A percentile compares a stretch with the other conserved stretches of the same genome.
These are phyloP conservation scores for Semibalanus balanoides DNA, from an alignment of 1,140 invertebrate species.

Conservation along the genomic window DNA sequence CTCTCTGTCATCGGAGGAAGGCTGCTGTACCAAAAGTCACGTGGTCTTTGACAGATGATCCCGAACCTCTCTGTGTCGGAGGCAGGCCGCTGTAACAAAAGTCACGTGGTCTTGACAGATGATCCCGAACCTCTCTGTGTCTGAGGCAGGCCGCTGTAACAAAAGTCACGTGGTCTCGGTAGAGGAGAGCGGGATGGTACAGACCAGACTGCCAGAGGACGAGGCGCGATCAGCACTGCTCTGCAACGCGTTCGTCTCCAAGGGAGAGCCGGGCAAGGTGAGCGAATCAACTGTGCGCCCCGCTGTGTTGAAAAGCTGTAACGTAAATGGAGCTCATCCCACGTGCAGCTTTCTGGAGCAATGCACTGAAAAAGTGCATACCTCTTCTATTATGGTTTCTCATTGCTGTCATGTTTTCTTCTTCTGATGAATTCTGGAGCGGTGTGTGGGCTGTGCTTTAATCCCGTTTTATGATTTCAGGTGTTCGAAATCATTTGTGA, in stretches of 20 bases:
- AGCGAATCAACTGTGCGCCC: constrained; percentile 9
- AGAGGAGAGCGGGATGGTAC: constrained; percentile 38
- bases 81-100: constrained; percentile 9
- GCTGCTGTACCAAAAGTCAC: constrained; percentile 14
- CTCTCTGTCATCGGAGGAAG: too few relatives aligned
- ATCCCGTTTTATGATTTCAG: constrained; percentile 29
- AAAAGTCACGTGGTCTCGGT: constrained; percentile 28
- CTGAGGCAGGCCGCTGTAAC: constrained; percentile 19
- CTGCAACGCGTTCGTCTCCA: constrained; percentile 63
- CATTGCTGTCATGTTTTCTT: too few relatives aligned
- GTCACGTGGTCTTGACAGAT: too few relatives aligned
- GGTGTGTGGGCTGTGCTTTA: neutral
- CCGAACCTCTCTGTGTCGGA: too few relatives aligned
- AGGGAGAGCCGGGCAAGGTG: constrained; percentile 61
- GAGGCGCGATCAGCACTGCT: constrained; percentile 61
- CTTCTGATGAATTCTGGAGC: too few relatives aligned
- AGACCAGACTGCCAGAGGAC: constrained; percentile 42
- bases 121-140: constrained; percentile 38
- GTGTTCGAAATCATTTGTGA: constrained; percentile 68
- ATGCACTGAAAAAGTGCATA: too few relatives aligned
- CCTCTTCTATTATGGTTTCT: too few relatives aligned
- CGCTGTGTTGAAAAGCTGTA: neutral
- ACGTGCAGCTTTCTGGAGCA: too few relatives aligned
- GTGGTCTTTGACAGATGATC: too few relatives aligned
- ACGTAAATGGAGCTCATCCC: neutral